Conservation (phyloP, 2,888 invertebrate species). For the Lasioglossum lativentre region DNA sequence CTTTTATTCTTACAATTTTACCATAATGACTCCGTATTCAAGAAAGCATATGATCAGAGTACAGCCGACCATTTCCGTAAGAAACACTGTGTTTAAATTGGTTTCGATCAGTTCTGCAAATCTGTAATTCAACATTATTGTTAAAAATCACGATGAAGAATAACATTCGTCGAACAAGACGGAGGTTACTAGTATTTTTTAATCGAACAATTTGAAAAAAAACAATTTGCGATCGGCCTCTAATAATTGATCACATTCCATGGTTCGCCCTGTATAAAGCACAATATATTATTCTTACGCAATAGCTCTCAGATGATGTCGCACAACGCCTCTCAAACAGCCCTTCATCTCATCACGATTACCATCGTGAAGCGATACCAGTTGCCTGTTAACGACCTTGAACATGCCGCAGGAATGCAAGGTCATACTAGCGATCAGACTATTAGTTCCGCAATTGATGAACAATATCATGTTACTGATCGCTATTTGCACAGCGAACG, state of each 20-base stretch:
- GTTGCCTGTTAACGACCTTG: constrained; percentile 54
- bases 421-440: constrained; percentile 70
- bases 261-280: no score
- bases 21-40: constrained; percentile 78
- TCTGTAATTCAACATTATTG: constrained; percentile 69
- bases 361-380: constrained; percentile 18
- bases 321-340: constrained; percentile 38
- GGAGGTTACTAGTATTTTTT: neutral
- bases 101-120: constrained; percentile 78
- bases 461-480: constrained; percentile 69
- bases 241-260: no score
- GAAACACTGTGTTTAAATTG: constrained; percentile 75
- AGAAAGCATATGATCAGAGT: constrained; percentile 80
- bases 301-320: constrained; percentile 56
- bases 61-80: constrained; percentile 78
- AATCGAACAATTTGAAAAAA: neutral
- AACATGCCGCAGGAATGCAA: constrained; percentile 74
- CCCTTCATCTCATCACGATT: neutral
- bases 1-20: constrained; percentile 4
- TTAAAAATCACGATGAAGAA: neutral
- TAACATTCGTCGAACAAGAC: neutral
- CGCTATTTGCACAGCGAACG: constrained; percentile 69
- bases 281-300: constrained; percentile 31
- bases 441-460: constrained; percentile 72
- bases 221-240: no score